A percentile compares a stretch with the other conserved stretches of the same genome.
These are phyloP conservation scores for Lithosia quadra DNA, from an alignment of 2,888 invertebrate species.

Conservation along the genomic window DNA sequence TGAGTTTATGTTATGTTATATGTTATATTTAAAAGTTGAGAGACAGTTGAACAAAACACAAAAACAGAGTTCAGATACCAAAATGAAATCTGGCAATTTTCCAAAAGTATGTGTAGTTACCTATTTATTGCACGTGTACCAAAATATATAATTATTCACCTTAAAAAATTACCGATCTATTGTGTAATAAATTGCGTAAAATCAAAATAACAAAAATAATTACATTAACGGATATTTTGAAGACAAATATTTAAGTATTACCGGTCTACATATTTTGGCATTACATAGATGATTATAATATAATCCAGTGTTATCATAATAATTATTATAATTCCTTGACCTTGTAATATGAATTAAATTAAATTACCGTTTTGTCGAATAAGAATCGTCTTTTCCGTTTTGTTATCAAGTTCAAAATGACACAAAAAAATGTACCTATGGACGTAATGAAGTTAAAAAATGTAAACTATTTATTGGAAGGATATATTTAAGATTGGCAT, in stretches of 20 bases:
- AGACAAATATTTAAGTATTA: neutral
- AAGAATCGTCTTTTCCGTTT: too few species aligned
- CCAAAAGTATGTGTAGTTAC: neutral
- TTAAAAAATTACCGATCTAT: neutral
- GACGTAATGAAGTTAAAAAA: neutral
- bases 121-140: too few species aligned
- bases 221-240: neutral
- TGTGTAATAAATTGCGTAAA: neutral
- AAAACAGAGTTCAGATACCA: too few species aligned
- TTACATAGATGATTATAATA: neutral
- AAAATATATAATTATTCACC: neutral
- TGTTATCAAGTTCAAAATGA: too few species aligned
- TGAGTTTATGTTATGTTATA: too few species aligned
- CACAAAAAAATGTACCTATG: neutral
- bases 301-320: neutral
- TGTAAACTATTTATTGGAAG: neutral
- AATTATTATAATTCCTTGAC: neutral
- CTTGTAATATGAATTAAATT: neutral
- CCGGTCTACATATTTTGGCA: neutral
- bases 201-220: neutral
- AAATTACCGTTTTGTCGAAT: neutral
- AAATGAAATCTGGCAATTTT: neutral
- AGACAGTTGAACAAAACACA: too few species aligned
- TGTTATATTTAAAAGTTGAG: too few species aligned
- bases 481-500: too few species aligned